These are phyloP conservation scores for Poeciliopsis occidentalis DNA, from an alignment of 2,113 vertebrate species.

Conservation along the genomic window DNA sequence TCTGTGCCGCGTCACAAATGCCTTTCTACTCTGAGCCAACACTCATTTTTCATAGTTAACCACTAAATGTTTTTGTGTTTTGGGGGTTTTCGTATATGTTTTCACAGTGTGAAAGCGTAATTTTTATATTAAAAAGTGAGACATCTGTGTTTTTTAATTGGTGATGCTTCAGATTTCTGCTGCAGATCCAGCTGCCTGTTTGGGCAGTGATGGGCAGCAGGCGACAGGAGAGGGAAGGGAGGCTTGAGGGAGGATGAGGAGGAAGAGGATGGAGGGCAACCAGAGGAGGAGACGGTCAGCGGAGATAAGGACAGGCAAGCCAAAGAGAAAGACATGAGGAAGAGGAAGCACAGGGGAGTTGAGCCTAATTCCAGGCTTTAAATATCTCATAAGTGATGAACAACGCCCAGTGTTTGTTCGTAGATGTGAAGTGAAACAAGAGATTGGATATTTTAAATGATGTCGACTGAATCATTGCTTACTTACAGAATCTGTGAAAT, in stretches of 20 bases:
- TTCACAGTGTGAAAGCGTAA: neutral
- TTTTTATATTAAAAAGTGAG: neutral
- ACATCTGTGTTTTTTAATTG: neutral
- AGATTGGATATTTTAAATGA: neutral
- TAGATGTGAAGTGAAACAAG: neutral
- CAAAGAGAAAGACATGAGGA: constrained; percentile 29
- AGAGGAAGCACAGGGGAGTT: constrained; percentile 58
- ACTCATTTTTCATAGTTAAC: constrained; percentile 48
- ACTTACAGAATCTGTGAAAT: neutral
- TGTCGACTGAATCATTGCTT: neutral
- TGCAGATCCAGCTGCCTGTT: neutral
- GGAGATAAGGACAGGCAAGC: constrained; percentile 37
- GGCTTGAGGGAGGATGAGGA: constrained; percentile 46
- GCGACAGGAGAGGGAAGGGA: constrained; percentile 2
- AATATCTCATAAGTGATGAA: constrained; percentile 45
- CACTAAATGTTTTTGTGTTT: constrained; percentile 10
- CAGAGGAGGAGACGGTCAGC: constrained; percentile 32
- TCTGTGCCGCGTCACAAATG: constrained; percentile 52
- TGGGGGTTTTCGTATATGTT: neutral
- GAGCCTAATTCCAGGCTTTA: constrained; percentile 17
- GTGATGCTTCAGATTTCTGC: neutral
- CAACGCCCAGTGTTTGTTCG: neutral
- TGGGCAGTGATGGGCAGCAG: constrained; percentile 17
- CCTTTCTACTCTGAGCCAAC: constrained; percentile 49
- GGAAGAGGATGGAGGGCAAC: constrained; percentile 32